Conservation (phyloP, 2,797 vertebrate species). For the Myotis daubentonii region DNA sequence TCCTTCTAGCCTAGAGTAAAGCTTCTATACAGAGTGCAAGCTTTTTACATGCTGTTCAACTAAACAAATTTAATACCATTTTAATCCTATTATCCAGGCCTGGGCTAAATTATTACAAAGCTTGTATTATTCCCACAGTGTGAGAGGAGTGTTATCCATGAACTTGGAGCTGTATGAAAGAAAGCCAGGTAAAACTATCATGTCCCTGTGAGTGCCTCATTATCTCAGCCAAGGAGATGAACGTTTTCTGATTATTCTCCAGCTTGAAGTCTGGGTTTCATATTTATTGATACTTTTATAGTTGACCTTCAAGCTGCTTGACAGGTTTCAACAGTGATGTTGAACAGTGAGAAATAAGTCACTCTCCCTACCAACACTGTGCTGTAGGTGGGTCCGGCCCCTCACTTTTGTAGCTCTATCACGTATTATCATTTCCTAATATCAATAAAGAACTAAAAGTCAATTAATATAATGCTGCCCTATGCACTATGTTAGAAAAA, state of each 20-base stretch:
- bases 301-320: conserved; percentile 57
- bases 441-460: conserved; percentile 29
- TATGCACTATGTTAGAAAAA: conserved; percentile 14
- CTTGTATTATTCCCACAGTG: conserved; percentile 9
- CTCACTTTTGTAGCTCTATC: not conserved
- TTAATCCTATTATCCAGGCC: conserved; percentile 61
- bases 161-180: conserved; percentile 37
- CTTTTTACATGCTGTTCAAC: not conserved
- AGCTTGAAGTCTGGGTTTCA: conserved; percentile 35
- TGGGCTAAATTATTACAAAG: conserved; percentile 49
- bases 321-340: conserved; percentile 55
- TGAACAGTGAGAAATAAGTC: conserved; percentile 35
- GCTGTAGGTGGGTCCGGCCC: not conserved
- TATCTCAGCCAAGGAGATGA: conserved; percentile 52
- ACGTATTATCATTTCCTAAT: conserved; percentile 34
- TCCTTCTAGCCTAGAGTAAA: not conserved
- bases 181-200: conserved; percentile 38
- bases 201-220: conserved; percentile 43
- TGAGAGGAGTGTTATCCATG: conserved; percentile 23
- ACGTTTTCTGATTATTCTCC: not conserved
- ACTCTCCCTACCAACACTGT: not conserved
- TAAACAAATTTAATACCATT: conserved; percentile 41
- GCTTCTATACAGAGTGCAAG: conserved; percentile 15
- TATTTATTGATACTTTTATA: conserved; percentile 50
- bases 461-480: not conserved